These are phyloP conservation scores for Melanotaenia parkinsoni DNA, from an alignment of 2,797 vertebrate genomes.

Conservation along the genomic window DNA sequence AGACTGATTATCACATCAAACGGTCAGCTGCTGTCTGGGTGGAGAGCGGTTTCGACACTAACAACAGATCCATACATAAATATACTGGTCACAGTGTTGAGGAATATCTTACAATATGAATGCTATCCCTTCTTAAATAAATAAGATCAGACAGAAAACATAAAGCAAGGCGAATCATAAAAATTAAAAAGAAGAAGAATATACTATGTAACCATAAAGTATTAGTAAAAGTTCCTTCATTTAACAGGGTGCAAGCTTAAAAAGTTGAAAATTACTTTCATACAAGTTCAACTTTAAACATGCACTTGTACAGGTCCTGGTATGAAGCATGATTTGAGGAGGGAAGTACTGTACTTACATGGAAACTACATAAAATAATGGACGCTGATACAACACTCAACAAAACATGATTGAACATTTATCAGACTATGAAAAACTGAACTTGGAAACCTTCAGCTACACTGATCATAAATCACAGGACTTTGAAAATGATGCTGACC, in stretches of 20 bases:
- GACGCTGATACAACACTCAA: too few relatives aligned
- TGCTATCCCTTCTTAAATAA: background rate
- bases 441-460: too few relatives aligned
- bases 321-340: too few relatives aligned
- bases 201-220: constrained; percentile 1
- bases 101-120: background rate
- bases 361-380: too few relatives aligned
- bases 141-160: background rate
- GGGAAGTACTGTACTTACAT: too few relatives aligned
- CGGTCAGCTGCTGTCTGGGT: constrained; percentile 57
- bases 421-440: too few relatives aligned
- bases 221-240: background rate
- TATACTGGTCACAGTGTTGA: background rate
- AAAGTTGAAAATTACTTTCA: background rate
- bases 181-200: background rate
- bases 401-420: too few relatives aligned
- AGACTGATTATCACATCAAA: constrained; percentile 48
- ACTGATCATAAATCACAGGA: too few relatives aligned
- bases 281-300: background rate
- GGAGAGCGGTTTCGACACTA: constrained; percentile 9
- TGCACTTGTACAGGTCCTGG: background rate
- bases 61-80: constrained; percentile 39
- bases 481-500: too few relatives aligned
- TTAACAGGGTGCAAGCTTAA: background rate
- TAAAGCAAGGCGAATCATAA: background rate